Percentiles rank a stretch among this genome's conserved stretches.
These are phyloP conservation scores for Propithecus perrieri DNA, from an alignment of 2,797 vertebrate species.

Conservation along the genomic window DNA sequence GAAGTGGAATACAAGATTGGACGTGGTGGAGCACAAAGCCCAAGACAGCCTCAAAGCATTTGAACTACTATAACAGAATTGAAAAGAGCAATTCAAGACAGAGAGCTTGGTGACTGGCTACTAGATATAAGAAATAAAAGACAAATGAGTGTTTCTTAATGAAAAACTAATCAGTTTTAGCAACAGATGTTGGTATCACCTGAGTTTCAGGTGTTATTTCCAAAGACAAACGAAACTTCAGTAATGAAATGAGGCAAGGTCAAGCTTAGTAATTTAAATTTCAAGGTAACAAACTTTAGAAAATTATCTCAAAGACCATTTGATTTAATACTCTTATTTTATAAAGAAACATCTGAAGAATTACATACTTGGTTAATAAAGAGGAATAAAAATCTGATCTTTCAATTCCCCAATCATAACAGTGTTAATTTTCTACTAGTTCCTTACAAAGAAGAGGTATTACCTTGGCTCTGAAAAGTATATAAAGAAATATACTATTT, in stretches of 20 bases:
- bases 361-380: not conserved
- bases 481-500: not conserved
- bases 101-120: not conserved
- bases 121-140: slow-evolving; percentile 23
- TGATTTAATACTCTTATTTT: slow-evolving; percentile 14
- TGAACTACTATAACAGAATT: not conserved
- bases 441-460: not conserved
- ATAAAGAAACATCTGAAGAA: slow-evolving; percentile 5
- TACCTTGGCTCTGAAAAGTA: slow-evolving; percentile 14
- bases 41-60: not conserved
- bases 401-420: not conserved
- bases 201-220: slow-evolving; percentile 50
- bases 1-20: slow-evolving; percentile 12
- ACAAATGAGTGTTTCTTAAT: slow-evolving; percentile 47
- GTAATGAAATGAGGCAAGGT: slow-evolving; percentile 32
- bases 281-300: slow-evolving; percentile 52
- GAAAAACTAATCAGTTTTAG: slow-evolving; percentile 48
- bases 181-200: slow-evolving; percentile 42
- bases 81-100: slow-evolving; percentile 33
- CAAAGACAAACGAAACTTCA: slow-evolving; percentile 55
- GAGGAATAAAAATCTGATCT: not conserved
- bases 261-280: slow-evolving; percentile 42
- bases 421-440: slow-evolving; percentile 37
- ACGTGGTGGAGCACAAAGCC: not conserved
- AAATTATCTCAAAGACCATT: not conserved